Evolutionary conservation across 2,113 vertebrate species (phyloP), one percentile per base, ranked within the genome.

Genomic region (Sinocyclocheilus anophthalmus): DNA sequence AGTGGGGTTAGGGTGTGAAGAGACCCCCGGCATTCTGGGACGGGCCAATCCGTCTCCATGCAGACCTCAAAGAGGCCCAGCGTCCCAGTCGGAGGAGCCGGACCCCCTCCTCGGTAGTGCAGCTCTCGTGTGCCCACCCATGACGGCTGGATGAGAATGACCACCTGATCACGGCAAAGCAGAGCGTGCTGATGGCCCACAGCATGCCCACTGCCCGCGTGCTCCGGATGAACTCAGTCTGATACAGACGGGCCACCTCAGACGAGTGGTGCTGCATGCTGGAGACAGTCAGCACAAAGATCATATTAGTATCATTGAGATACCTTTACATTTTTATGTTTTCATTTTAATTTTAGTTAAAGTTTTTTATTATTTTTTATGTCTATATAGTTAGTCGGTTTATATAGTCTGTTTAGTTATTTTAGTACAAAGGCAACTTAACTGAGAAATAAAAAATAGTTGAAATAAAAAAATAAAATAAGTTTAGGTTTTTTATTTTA

Each of bases 61-160:
- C 96, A 96, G 88, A 95, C 94, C 92, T 96, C 94, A 57, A 96
- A 96, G 76, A 96, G 92, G 5, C 96, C 96, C 81, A 96, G 90
- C 1, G 93, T 94, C 2, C 96, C 95, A 0, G 93, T 88, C 63
- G 92, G 91, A 0, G 91, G 91, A 0, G 85, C 83, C 0, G 87
- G 85, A 0, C 89, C 88, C 0, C 22, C 63, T 42, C 87, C 91
- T 42, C 81, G 86, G 22, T 88, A 92, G 18, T 65, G 85, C 13
- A 90, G n/a, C 48, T 91, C 91, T 0, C 89, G 39, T 0, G 94
- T 95, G 10, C 94, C 94, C 26, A 96, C 92, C 96, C 96, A 96
- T 14, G 95, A 94, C 0, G 96, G 96, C 94, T 96, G 94, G 57
- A 96, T 91, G 37, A 96, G 94, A 50, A 96, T 93, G 37, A 96